Evolutionary conservation across 2,797 vertebrate species (phyloP).

Genomic region (Chiloscyllium punctatum): DNA sequence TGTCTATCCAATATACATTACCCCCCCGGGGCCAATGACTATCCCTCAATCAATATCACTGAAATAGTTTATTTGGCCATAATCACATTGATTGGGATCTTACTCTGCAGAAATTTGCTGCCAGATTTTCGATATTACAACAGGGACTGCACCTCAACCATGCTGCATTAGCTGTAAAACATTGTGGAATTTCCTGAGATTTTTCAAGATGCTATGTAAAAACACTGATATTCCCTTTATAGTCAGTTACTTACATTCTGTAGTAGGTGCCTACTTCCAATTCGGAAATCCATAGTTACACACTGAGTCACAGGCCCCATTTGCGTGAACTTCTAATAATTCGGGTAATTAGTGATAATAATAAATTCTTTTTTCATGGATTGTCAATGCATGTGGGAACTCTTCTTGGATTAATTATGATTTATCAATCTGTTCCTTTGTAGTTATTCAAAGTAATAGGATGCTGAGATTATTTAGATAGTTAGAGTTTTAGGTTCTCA

Average conservation of each 20-base stretch:
- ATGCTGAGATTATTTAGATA: not conserved
- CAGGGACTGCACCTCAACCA: not conserved
- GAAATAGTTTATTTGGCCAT: not conserved
- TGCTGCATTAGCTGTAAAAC: not conserved
- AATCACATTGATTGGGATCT: not conserved
- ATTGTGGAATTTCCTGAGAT: not conserved
- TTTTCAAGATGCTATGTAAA: not conserved
- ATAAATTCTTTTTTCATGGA: not conserved
- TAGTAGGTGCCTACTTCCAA: not conserved
- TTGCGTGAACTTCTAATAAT: not conserved
- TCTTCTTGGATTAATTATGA: not conserved
- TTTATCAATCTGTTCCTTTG: not conserved
- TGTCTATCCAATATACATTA: not conserved
- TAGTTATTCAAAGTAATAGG: not conserved
- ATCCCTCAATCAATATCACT: not conserved
- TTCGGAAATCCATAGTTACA: not conserved
- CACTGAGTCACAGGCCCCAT: not conserved
- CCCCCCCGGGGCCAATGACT: not conserved
- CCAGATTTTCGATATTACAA: not conserved
- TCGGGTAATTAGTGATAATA: not conserved
- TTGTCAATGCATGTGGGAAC: not conserved
- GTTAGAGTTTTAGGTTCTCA: not conserved
- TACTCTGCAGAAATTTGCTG: not conserved
- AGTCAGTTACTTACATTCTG: not conserved
- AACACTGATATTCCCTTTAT: not conserved